Conservation (phyloP, 2,888 invertebrate genomes). For the Acleris literana region DNA sequence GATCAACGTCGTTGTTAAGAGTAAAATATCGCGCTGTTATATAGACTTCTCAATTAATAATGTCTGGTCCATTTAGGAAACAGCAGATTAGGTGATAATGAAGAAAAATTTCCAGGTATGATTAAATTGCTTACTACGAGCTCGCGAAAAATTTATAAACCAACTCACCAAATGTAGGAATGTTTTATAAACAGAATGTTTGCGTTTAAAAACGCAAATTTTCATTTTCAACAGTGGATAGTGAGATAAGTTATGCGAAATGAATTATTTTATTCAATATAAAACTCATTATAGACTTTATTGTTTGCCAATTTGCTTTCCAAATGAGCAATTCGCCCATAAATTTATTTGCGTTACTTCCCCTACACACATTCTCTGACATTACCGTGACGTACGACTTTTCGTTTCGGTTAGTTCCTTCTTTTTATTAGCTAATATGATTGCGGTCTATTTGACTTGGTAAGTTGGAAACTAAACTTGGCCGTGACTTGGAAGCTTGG, state of each 20-base stretch:
- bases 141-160: too few species aligned
- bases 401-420: slow-evolving; percentile 7
- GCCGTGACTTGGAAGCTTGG: slow-evolving; percentile 4
- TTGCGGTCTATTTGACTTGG: slow-evolving; percentile 14
- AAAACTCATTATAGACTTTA: too few species aligned
- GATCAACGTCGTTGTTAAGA: slow-evolving; percentile 12
- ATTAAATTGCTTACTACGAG: not conserved
- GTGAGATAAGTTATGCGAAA: too few species aligned
- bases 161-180: too few species aligned
- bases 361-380: not conserved
- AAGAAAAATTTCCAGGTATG: not conserved
- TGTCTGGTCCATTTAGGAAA: not conserved
- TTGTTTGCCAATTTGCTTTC: not conserved
- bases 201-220: too few species aligned
- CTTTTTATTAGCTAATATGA: slow-evolving; percentile 11
- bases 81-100: not conserved
- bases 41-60: too few species aligned
- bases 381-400: slow-evolving; percentile 15
- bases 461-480: slow-evolving; percentile 7
- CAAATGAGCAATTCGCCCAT: not conserved
- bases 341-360: not conserved
- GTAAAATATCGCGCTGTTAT: too few species aligned
- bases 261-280: too few species aligned
- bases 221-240: too few species aligned
- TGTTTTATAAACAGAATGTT: too few species aligned